Conservation (phyloP, 2,888 invertebrate genomes). For the Synergus gifuensis region DNA sequence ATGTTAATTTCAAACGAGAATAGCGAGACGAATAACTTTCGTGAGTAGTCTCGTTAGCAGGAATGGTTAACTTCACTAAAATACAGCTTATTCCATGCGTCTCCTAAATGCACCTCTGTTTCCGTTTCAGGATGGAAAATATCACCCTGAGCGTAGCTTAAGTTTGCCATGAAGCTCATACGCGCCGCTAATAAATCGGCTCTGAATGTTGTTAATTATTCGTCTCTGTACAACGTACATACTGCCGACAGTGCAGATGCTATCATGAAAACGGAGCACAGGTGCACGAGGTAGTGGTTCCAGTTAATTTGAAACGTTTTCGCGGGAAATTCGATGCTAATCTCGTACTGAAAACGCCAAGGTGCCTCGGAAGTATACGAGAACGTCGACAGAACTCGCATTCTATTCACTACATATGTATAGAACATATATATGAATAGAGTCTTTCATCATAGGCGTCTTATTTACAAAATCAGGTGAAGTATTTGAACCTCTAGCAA, state of each 20-base stretch:
- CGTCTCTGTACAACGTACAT: conserved; percentile 44
- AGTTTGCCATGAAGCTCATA: conserved; percentile 48
- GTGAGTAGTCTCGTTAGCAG: neutral
- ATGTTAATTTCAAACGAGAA: neutral
- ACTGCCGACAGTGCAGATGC: conserved; percentile 49
- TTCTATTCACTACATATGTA: neutral
- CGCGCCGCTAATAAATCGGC: conserved; percentile 58
- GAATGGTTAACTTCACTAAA: neutral
- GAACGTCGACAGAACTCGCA: conserved; percentile 41
- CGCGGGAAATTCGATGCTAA: conserved; percentile 65
- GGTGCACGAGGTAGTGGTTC: conserved; percentile 61
- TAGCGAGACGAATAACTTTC: neutral
- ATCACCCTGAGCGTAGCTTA: conserved; percentile 5
- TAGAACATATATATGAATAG: no score
- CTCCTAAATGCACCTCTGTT: neutral
- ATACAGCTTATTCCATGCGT: neutral
- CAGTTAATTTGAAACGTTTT: conserved; percentile 71
- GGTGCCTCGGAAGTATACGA: conserved; percentile 48
- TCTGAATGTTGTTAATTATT: conserved; percentile 60
- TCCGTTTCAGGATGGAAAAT: neutral
- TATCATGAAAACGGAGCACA: conserved; percentile 61
- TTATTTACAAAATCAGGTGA: no score
- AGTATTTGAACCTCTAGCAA: no score
- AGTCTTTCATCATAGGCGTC: no score
- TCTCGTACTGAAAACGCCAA: conserved; percentile 57